Evolutionary conservation across 2,113 vertebrate genomes (phyloP).

Genomic region (Chrysochloris asiatica): DNA sequence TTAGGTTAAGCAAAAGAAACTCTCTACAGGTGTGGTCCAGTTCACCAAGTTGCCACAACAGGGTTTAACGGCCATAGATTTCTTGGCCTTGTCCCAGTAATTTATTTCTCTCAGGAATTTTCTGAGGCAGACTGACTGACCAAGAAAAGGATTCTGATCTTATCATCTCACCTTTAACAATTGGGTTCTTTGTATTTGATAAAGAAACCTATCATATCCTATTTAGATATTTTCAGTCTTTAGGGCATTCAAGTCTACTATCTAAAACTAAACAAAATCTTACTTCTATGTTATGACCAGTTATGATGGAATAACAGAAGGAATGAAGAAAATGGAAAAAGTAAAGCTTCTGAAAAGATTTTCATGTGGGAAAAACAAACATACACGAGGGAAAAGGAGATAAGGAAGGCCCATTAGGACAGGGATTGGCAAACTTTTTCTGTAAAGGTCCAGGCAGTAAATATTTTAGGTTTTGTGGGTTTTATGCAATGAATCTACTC

Average conservation of each 20-base stretch:
- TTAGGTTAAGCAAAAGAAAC: background rate
- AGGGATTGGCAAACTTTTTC: background rate
- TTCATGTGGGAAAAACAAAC: background rate
- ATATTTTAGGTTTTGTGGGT: background rate
- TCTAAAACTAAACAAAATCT: constrained; percentile 5
- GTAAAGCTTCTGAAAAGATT: background rate
- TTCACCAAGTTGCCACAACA: background rate
- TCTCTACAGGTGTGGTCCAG: background rate
- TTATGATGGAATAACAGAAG: background rate
- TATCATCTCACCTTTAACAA: constrained; percentile 44
- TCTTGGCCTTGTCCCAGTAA: background rate
- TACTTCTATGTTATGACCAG: background rate
- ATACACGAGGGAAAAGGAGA: background rate
- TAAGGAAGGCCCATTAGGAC: background rate
- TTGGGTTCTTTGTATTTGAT: constrained; percentile 24
- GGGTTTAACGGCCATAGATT: background rate
- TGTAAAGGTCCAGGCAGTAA: background rate
- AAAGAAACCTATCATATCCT: constrained; percentile 24
- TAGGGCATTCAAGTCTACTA: constrained; percentile 41
- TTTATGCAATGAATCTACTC: background rate
- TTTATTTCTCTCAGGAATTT: constrained; percentile 20
- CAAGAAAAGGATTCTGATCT: background rate
- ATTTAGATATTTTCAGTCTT: constrained; percentile 42
- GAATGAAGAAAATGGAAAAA: background rate
- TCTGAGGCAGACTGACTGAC: background rate